Evolutionary conservation across 2,888 invertebrate species (phyloP), one percentile per base, ranked within the genome.

Genomic region (Adelphocoris suturalis): DNA sequence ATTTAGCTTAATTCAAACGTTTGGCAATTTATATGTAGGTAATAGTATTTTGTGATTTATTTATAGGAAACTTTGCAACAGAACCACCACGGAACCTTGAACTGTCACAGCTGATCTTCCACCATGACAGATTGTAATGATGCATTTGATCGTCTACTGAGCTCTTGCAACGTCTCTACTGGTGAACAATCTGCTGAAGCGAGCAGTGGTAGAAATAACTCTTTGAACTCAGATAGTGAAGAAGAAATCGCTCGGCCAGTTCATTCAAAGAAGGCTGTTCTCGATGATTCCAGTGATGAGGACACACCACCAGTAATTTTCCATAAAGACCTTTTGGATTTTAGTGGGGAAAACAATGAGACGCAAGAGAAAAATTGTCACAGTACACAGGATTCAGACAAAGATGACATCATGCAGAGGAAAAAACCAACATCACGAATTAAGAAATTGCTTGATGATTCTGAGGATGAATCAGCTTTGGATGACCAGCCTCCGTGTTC

Each of bases 281-380:
- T 48, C n/a, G 46, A 85, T 27, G 61, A 85, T 37, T 85, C 85
- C 48, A 46, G 46, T 28, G 85, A 85, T 27, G 85, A 85, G 4
- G 85, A 85, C n/a, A 37, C 3, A 16, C 61, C 46, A 16, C 61
- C 46, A 11, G n/a, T 80, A 5, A 47, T 19, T 46, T 80, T 80
- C 47, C 37, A 80, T 5, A 80, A 46, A 80, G 11, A 11, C 2
- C 9, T 80, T 5, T 16, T 80, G 3, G 78, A 80, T 80, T 47
- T 80, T 47, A 46, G 14, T 7, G 7, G 12, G 0, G 23, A 68
- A 4, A 27, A 68, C 0, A 23, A 68, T 7, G 68, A n/a, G 12
- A 23, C 12, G 4, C 23, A 19, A 12, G 68, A 68, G 12, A 23
- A 27, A 12, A 68, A 68, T 23, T 13, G 5, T 57, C 12, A 5